Evolutionary conservation across 1,140 invertebrate genomes (phyloP).

Genomic region (Drosophila busckii): DNA sequence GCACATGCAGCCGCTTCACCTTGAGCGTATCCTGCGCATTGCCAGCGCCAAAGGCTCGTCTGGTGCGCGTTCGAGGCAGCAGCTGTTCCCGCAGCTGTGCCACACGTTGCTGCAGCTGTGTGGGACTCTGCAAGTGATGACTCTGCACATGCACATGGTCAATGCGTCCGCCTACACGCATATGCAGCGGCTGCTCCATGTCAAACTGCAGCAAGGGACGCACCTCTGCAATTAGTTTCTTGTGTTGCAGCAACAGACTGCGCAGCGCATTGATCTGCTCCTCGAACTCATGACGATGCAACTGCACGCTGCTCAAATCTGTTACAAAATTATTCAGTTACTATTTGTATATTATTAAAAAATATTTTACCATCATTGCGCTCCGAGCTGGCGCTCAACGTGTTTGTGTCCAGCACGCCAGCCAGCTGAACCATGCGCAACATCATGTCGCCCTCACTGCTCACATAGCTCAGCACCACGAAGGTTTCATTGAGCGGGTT

Average conservation of each 20-base stretch:
- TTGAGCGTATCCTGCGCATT: constrained; percentile 35
- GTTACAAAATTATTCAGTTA: background rate
- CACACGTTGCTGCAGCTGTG: constrained; percentile 43
- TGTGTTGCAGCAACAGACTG: constrained; percentile 48
- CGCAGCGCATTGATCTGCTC: constrained; percentile 40
- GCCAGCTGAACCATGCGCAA: constrained; percentile 61
- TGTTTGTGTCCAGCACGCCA: constrained; percentile 8
- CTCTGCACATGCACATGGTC: constrained; percentile 33
- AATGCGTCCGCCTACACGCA: constrained; percentile 19
- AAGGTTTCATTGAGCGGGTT: constrained; percentile 54
- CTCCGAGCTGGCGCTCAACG: constrained; percentile 20
- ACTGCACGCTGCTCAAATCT: constrained; percentile 53
- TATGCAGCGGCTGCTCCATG: constrained; percentile 17
- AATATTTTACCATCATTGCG: constrained; percentile 36
- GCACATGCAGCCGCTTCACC: constrained; percentile 40
- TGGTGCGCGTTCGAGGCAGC: background rate
- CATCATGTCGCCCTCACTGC: constrained; percentile 9
- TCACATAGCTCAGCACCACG: constrained; percentile 41
- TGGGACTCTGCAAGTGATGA: constrained; percentile 38
- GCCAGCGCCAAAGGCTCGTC: constrained; percentile 47
- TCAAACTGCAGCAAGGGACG: constrained; percentile 2
- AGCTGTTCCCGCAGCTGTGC: constrained; percentile 27
- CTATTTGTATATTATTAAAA: background rate
- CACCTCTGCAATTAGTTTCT: constrained; percentile 29
- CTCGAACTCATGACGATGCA: constrained; percentile 65